Evolutionary conservation across 2,888 invertebrate species (phyloP).

Genomic region (Rhodophaea formosa): DNA sequence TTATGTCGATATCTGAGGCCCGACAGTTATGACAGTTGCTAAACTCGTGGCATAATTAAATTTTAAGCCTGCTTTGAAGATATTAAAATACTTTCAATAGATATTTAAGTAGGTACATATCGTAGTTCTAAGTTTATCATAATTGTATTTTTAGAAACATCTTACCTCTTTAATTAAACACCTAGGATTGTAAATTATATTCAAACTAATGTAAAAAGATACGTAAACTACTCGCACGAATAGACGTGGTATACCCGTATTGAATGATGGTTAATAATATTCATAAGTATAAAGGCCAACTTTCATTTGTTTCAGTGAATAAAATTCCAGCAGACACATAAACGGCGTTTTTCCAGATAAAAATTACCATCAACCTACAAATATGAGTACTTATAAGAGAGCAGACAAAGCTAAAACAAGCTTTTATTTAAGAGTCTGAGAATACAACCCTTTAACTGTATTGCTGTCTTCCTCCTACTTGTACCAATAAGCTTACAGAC

Average conservation of each 20-base stretch:
- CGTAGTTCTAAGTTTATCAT: too few relatives aligned
- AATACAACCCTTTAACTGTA: slow-evolving; percentile 38
- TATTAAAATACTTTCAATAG: too few relatives aligned
- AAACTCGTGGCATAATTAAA: slow-evolving; percentile 7
- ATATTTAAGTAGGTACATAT: too few relatives aligned
- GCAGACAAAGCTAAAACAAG: slow-evolving; percentile 22
- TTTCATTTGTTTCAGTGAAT: neutral
- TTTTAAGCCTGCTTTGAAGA: neutral
- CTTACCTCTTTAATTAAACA: too few relatives aligned
- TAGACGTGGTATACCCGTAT: neutral
- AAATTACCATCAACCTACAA: neutral
- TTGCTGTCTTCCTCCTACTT: slow-evolving; percentile 43
- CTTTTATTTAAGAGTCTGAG: slow-evolving; percentile 31
- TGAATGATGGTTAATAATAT: neutral
- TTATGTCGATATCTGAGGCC: slow-evolving; percentile 57
- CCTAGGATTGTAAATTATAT: too few relatives aligned
- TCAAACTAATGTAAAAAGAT: too few relatives aligned
- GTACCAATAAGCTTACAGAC: slow-evolving; percentile 40
- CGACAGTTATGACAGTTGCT: slow-evolving; percentile 33
- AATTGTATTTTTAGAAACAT: too few relatives aligned
- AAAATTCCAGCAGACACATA: neutral
- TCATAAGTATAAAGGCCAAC: neutral
- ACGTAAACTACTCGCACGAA: neutral
- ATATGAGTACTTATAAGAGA: neutral
- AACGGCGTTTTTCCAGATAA: neutral